Evolutionary conservation across 2,797 vertebrate genomes (phyloP), one percentile per base, ranked within the genome.

Genomic region (Todus mexicanus): DNA sequence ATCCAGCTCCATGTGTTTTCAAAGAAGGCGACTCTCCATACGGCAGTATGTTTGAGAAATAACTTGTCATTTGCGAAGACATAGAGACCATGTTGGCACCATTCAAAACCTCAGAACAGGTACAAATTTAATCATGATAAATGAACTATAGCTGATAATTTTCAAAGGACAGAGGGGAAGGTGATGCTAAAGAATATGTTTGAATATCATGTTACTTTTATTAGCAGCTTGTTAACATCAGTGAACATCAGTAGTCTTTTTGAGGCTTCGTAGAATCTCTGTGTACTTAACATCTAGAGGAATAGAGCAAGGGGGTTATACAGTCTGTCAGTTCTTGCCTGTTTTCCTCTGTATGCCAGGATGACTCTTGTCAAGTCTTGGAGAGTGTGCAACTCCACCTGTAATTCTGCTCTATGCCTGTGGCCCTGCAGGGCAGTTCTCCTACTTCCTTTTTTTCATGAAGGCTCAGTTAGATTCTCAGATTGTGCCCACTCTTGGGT

Each of bases 401-500:
- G 75, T 20, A 93, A 93, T 66, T 84, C 94, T 57, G 25, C 90
- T 66, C 23, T 66, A 8, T 16, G 21, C 47, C 15, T 74, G 40
- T 75, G 85, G 23, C 15, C 47, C 47, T 47, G 65, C 51, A 60
- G 87, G 33, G 72, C 79, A 84, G 84, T 98, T 75, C 70, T 97
- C 27, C 60, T 87, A 81, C 33, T 37, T 76, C 64, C 23, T 22
- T 15, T 93, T 89, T 81, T 93, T 48, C 78, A 78, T 4, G 76
- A 93, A 50, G 95, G 85, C 57, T 95, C 57, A 47, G 97, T 97
- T 35, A 98, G 85, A 40, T 98, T 98, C 96, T 98, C 97, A 5
- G 98, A 98, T 88, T 98, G 94, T 96, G 2, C 97, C 98, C 64
- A 90, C 98, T 40, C 98, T 98, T 20, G 98, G 98, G 89, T 98